Evolutionary conservation across 2,888 invertebrate genomes (phyloP).

Genomic region (Amiota communis): DNA sequence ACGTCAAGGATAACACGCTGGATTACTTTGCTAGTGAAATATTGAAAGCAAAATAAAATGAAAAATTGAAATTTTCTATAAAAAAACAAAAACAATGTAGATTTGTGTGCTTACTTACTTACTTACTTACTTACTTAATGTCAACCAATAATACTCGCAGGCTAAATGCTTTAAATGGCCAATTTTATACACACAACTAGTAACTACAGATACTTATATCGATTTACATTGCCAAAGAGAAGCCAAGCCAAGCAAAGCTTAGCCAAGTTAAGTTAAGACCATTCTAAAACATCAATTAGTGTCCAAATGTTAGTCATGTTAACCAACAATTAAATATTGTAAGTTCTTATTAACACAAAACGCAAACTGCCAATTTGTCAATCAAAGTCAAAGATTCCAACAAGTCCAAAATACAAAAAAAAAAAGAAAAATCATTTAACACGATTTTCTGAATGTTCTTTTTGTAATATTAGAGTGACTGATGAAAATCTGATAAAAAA

Average conservation of each 20-base stretch:
- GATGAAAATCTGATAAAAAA: too few relatives aligned
- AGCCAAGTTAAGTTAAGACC: too few relatives aligned
- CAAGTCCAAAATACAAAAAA: slow-evolving; percentile 50
- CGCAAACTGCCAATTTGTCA: slow-evolving; percentile 58
- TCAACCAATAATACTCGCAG: not conserved
- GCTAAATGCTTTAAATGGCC: slow-evolving; percentile 2
- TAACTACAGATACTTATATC: not conserved
- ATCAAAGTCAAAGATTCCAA: slow-evolving; percentile 57
- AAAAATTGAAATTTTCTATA: not conserved
- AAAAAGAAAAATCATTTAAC: slow-evolving; percentile 17
- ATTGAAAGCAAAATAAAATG: slow-evolving; percentile 23
- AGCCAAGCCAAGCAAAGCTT: too few relatives aligned
- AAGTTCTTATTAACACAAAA: slow-evolving; percentile 40
- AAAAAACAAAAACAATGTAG: not conserved
- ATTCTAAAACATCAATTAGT: slow-evolving; percentile 32
- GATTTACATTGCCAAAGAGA: not conserved
- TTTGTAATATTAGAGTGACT: too few relatives aligned
- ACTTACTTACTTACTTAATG: not conserved
- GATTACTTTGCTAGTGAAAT: slow-evolving; percentile 29
- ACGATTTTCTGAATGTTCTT: too few relatives aligned
- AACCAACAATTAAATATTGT: slow-evolving; percentile 34
- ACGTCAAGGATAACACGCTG: slow-evolving; percentile 28
- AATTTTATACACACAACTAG: not conserved
- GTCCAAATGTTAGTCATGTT: slow-evolving; percentile 37
- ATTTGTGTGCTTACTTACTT: not conserved